A percentile compares a stretch with the other conserved stretches of the same genome.
Evolutionary conservation across 2,797 vertebrate genomes (phyloP).

Genomic region (Sebastes nivosus): DNA sequence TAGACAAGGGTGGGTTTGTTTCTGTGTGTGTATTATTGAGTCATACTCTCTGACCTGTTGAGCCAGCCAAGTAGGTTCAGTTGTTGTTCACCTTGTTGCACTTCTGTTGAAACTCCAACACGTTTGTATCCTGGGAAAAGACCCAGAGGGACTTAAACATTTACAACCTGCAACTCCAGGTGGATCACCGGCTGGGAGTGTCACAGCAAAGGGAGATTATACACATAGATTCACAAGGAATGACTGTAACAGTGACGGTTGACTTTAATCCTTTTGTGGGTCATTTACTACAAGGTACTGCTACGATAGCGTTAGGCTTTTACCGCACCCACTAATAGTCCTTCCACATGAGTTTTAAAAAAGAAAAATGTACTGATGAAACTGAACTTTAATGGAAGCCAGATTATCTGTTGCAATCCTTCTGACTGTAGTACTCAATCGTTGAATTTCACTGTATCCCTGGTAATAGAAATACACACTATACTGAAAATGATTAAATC

Average conservation of each 20-base stretch:
- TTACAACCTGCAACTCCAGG: neutral
- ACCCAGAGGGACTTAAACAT: neutral
- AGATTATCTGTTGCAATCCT: neutral
- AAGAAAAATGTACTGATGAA: neutral
- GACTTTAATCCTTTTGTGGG: neutral
- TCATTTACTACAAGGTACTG: neutral
- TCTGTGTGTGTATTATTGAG: neutral
- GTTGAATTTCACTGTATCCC: neutral
- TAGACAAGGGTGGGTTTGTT: constrained; percentile 9
- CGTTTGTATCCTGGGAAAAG: constrained; percentile 10
- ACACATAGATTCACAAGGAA: neutral
- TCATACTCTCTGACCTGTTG: constrained; percentile 23
- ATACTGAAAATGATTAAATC: neutral
- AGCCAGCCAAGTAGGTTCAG: constrained; percentile 35
- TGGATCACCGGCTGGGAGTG: neutral
- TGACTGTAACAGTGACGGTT: neutral
- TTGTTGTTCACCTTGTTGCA: neutral
- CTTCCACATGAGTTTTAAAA: neutral
- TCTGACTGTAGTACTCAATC: neutral
- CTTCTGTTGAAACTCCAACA: neutral
- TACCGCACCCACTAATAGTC: neutral
- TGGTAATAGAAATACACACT: neutral
- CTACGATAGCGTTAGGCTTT: neutral
- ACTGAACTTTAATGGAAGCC: neutral
- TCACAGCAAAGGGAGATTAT: neutral